Base-by-base conservation (phyloP, 64 coral and sea anemone species). In the Actinia tenebrosa region DNA sequence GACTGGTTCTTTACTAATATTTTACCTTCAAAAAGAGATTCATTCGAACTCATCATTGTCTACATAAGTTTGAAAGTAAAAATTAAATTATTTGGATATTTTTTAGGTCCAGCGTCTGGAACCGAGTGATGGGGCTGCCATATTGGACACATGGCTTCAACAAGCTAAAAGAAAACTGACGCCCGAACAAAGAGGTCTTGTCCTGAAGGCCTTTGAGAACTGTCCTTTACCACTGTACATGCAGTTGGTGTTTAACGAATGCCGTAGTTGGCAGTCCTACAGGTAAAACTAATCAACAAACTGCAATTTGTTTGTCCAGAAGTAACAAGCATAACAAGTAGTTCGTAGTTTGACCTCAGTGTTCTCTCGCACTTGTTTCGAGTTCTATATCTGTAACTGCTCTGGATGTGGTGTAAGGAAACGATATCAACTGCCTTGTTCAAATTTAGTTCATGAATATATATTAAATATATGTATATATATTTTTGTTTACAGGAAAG, bases 201-300 rank as follows among this genome's bases (percentile, higher is more conserved):
- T 91, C 3, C 47, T 91, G 18, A 71, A 91, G 1, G 68, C 89
- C 16, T 91, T 91, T 47, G 60, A 91, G 52, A 56, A 56, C 3
- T 91, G 84, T 91, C 84, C 89, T 53, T 69, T 91, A 26, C 89
- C 89, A 3, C 84, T 91, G 2, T 91, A 91, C 71, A 44, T 91
- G 37, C 83, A 86, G 19, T 26, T 91, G 7, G 22, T 91, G 19
- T 91, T 91, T 42, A 91, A 55, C 44, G 85, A 86, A 60, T 91
- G 89, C 50, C 55, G 84, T 42, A 80, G 56, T 8, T 91, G 89
- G 89, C 77, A 83, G 22, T 91, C 89, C 2, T 91, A 79, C 89
- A 91, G 83, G 89, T 91, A 80, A 86, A 50, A 13, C 16, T 30
- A 9, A 75, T 10, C 10, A 42, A 27, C 25, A 27, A 27, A 11